phyloP scores from a whole-genome alignment of 2,888 invertebrate genomes.

The Cryptosula pallasiana region DNA sequence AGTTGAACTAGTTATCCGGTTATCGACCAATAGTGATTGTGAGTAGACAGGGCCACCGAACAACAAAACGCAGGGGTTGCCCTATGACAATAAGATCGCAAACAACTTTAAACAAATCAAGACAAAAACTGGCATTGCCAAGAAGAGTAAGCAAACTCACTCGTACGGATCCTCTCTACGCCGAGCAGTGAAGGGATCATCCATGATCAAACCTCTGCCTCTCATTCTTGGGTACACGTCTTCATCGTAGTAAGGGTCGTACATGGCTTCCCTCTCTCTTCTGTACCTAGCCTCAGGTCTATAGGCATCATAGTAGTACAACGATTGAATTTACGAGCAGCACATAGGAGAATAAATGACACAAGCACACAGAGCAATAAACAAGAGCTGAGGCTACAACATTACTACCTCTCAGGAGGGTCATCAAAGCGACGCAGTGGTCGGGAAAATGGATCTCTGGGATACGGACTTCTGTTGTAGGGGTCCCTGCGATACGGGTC shows the following conservation, averaged over 20 bases:
- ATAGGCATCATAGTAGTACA: constrained; percentile 6
- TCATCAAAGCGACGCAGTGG: neutral
- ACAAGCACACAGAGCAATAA: no score
- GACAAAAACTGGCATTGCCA: no score
- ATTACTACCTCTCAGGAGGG: constrained; percentile 11
- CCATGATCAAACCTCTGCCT: constrained; percentile 5
- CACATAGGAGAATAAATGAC: no score
- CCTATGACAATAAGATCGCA: no score
- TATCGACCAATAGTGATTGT: no score
- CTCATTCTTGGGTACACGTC: neutral
- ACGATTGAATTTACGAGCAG: no score
- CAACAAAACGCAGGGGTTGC: no score
- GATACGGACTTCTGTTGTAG: neutral
- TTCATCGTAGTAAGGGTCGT: constrained; percentile 13
- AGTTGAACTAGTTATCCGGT: no score
- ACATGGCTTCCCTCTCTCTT: neutral
- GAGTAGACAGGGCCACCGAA: no score
- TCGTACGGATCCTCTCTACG: neutral
- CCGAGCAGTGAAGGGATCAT: neutral
- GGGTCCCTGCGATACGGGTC: neutral
- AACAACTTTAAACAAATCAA: no score
- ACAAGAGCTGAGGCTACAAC: no score
- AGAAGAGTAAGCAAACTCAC: constrained; percentile 5
- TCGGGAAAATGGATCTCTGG: constrained; percentile 2
- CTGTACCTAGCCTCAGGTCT: constrained; percentile 13